Percentiles rank a stretch among this genome's conserved stretches.
These are phyloP conservation scores for Orcinus orca DNA, from an alignment of 2,113 vertebrate species.

Conservation along the genomic window DNA sequence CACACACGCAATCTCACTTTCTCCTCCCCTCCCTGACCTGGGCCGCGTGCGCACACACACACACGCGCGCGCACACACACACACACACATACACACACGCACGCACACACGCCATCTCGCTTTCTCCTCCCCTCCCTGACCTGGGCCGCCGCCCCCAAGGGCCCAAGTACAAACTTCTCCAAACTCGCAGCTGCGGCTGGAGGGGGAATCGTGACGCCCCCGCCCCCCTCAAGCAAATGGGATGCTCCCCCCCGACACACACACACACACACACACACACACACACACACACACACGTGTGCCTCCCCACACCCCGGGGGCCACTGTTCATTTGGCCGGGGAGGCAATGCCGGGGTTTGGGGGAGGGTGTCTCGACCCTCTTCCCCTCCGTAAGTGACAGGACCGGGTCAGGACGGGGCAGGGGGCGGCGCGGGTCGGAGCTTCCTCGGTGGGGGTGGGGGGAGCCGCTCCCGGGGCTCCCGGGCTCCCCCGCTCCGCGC, in stretches of 20 bases:
- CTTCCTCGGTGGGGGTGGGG: not conserved
- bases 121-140: not conserved
- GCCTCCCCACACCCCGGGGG: conserved; percentile 11
- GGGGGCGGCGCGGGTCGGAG: not conserved
- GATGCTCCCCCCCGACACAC: not conserved
- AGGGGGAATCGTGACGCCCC: not conserved
- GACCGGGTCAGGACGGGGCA: not conserved
- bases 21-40: too few relatives aligned
- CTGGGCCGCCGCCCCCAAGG: conserved; percentile 31
- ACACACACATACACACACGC: not conserved
- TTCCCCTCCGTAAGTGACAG: not conserved
- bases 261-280: not conserved
- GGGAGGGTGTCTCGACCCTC: not conserved
- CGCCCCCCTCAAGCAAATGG: not conserved
- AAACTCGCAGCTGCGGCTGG: conserved; percentile 10
- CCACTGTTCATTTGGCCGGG: not conserved
- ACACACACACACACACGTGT: not conserved
- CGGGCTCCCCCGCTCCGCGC: not conserved
- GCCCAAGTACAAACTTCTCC: conserved; percentile 61
- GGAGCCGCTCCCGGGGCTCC: not conserved
- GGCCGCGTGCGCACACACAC: not conserved
- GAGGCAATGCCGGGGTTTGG: not conserved
- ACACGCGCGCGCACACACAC: not conserved
- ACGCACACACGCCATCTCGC: not conserved
- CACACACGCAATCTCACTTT: not conserved